Percentiles rank a stretch among this genome's conserved stretches.
These are phyloP conservation scores for Dynastes hyllus DNA, from an alignment of 2,888 invertebrate species.

Conservation along the genomic window DNA sequence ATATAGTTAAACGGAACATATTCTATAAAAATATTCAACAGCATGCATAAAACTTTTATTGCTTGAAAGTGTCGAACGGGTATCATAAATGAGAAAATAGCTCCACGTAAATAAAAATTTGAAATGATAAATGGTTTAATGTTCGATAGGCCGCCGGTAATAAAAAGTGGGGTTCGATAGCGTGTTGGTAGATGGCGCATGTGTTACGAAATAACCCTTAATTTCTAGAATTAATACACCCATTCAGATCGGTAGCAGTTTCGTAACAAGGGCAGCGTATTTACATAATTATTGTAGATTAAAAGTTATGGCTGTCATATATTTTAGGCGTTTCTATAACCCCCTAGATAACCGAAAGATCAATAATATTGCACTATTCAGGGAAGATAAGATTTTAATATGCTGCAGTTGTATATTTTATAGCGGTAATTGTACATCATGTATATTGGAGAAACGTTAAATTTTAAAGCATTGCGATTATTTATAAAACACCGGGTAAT, in stretches of 20 bases:
- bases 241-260: conserved; percentile 26
- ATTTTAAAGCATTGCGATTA: neutral
- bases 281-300: conserved; percentile 46
- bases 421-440: neutral
- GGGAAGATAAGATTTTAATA: neutral
- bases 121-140: conserved; percentile 12
- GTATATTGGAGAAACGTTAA: neutral
- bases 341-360: conserved; percentile 1
- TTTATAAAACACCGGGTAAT: too few relatives aligned
- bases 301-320: conserved; percentile 34
- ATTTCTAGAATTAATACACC: conserved; percentile 32
- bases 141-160: neutral
- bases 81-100: neutral
- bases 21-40: neutral
- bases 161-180: neutral
- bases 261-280: conserved; percentile 40
- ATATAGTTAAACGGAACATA: neutral
- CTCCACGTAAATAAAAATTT: neutral
- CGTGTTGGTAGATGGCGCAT: conserved; percentile 31
- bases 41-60: too few relatives aligned
- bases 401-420: conserved; percentile 8
- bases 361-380: conserved; percentile 5
- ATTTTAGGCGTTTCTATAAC: conserved; percentile 19
- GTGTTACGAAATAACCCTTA: conserved; percentile 36
- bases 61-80: too few relatives aligned